phyloP scores from a whole-genome alignment of 1,140 invertebrate genomes.

The Drosophila pseudoobscura region DNA sequence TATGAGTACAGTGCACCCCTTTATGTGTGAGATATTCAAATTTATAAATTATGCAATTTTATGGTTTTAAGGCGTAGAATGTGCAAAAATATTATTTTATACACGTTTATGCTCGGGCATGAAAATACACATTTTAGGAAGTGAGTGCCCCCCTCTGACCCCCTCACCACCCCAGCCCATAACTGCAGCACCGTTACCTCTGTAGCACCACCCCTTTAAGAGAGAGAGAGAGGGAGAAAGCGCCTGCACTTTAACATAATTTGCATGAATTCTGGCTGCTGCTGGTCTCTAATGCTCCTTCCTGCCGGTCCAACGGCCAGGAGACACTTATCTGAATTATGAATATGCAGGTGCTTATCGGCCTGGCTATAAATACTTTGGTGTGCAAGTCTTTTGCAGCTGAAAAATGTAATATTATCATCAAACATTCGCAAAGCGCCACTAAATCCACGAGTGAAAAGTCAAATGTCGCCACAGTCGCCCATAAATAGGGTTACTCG shows the following conservation, averaged over 20 bases:
- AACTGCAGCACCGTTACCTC: not conserved
- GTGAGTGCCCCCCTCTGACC: conserved; percentile 10
- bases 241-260: conserved; percentile 72
- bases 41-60: conserved; percentile 80
- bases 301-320: conserved; percentile 29
- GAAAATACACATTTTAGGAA: conserved; percentile 31
- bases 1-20: not conserved
- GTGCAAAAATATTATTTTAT: conserved; percentile 78
- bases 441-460: conserved; percentile 22
- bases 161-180: not conserved
- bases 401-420: conserved; percentile 68
- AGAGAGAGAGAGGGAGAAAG: not conserved
- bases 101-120: conserved; percentile 62
- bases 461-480: conserved; percentile 29
- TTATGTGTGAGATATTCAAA: conserved; percentile 68
- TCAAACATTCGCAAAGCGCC: conserved; percentile 37
- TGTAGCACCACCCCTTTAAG: conserved; percentile 1
- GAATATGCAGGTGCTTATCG: conserved; percentile 79
- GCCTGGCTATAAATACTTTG: conserved; percentile 10
- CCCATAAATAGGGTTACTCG: conserved; percentile 18
- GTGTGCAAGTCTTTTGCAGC: conserved; percentile 3
- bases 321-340: conserved; percentile 72
- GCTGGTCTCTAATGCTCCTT: conserved; percentile 12
- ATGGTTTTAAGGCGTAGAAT: conserved; percentile 71
- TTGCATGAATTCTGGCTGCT: conserved; percentile 70